A percentile compares a stretch with the other conserved stretches of the same genome.
Evolutionary conservation across 2,797 vertebrate genomes (phyloP).

Genomic region (Catostomus latipinnis): DNA sequence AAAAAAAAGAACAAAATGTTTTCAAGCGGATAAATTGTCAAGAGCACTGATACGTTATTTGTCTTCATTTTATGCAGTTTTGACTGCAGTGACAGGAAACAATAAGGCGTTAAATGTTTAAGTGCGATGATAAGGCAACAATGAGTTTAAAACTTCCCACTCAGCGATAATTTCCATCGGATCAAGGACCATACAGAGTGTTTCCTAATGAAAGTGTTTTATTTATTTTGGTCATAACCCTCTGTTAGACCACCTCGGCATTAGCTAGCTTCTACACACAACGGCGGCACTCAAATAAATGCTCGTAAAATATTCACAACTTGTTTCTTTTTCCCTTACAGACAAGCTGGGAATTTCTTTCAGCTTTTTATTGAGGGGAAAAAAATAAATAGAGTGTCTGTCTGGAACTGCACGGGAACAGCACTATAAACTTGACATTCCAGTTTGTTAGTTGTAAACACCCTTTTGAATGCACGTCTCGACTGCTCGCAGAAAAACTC

Average conservation of each 20-base stretch:
- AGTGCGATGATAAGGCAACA: background rate
- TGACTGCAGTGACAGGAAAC: background rate
- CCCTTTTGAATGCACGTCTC: constrained; percentile 72
- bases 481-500: constrained; percentile 67
- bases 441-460: constrained; percentile 79
- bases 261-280: constrained; percentile 56
- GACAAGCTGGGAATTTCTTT: constrained; percentile 51
- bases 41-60: background rate
- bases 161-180: constrained; percentile 57
- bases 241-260: constrained; percentile 44
- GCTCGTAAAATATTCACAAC: constrained; percentile 71
- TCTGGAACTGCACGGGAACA: constrained; percentile 60
- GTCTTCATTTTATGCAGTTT: background rate
- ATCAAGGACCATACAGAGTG: constrained; percentile 64
- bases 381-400: background rate
- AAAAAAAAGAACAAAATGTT: no score
- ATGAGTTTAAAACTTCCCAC: constrained; percentile 30
- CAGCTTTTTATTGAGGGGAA: constrained; percentile 8
- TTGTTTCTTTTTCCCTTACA: constrained; percentile 35
- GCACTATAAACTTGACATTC: constrained; percentile 69
- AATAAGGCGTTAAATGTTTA: background rate
- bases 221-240: constrained; percentile 59
- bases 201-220: constrained; percentile 63
- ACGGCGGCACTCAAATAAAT: constrained; percentile 63
- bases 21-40: no score